These are phyloP conservation scores for Halesus radiatus DNA, from an alignment of 1,140 invertebrate genomes.

Conservation along the genomic window DNA sequence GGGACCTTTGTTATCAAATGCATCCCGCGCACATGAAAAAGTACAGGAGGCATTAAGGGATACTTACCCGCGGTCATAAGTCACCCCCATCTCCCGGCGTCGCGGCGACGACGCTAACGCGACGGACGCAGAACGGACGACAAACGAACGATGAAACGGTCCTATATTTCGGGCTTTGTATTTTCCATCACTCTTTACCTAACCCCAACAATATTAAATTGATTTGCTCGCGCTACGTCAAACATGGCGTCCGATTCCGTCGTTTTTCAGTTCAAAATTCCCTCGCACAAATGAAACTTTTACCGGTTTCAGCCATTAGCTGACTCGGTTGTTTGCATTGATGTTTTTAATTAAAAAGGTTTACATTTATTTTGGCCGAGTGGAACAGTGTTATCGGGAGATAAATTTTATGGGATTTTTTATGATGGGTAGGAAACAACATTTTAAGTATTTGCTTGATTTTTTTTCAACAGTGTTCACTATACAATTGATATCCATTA, in stretches of 20 bases:
- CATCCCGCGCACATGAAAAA: slow-evolving; percentile 18
- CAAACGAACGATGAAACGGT: too few species aligned
- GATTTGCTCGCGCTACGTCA: slow-evolving; percentile 40
- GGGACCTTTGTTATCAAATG: slow-evolving; percentile 28
- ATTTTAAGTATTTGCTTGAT: too few species aligned
- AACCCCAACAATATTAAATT: slow-evolving; percentile 38
- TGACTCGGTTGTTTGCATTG: slow-evolving; percentile 26
- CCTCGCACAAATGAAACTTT: neutral
- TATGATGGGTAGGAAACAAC: neutral
- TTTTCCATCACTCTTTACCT: neutral
- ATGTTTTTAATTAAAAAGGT: slow-evolving; percentile 32
- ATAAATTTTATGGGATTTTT: slow-evolving; percentile 29
- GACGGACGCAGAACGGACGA: neutral
- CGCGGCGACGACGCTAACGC: neutral
- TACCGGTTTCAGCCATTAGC: neutral
- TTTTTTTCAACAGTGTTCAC: too few species aligned
- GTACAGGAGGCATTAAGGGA: slow-evolving; percentile 27
- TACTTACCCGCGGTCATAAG: neutral
- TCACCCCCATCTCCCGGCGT: neutral
- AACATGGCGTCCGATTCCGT: neutral
- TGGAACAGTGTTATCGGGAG: slow-evolving; percentile 1
- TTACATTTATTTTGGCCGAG: slow-evolving; percentile 23
- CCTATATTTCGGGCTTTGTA: too few species aligned
- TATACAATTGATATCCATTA: too few species aligned
- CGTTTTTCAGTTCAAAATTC: slow-evolving; percentile 28